Evolutionary conservation across 1,140 invertebrate species (phyloP).

Genomic region (Dreissena polymorpha): DNA sequence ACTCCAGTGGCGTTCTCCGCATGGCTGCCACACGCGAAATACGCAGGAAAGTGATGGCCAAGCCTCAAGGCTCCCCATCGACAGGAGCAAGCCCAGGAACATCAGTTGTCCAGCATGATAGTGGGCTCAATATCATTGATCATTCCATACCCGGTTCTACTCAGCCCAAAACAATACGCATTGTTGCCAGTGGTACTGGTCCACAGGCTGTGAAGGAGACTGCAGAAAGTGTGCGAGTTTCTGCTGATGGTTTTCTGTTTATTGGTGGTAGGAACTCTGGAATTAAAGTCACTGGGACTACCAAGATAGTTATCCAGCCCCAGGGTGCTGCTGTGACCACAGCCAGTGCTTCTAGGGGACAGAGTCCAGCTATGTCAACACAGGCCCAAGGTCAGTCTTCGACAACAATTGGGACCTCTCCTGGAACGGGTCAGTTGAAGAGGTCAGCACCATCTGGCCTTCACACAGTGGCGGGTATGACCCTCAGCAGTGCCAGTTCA

Average conservation of each 20-base stretch:
- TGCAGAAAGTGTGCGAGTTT: slow-evolving; percentile 48
- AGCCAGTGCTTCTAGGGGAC: not conserved
- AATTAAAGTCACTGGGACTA: slow-evolving; percentile 51
- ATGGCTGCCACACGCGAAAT: slow-evolving; percentile 52
- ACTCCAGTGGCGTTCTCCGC: slow-evolving; percentile 29
- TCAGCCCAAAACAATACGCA: slow-evolving; percentile 39
- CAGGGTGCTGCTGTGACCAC: slow-evolving; percentile 1
- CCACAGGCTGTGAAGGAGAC: slow-evolving; percentile 32
- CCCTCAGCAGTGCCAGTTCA: not conserved
- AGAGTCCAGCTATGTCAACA: not conserved
- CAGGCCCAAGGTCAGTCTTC: too few relatives aligned
- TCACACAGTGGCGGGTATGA: not conserved
- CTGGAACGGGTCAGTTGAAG: not conserved
- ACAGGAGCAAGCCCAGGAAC: not conserved
- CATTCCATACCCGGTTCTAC: slow-evolving; percentile 16
- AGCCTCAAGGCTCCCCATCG: not conserved
- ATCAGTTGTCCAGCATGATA: not conserved
- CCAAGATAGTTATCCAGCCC: slow-evolving; percentile 51
- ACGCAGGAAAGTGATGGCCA: slow-evolving; percentile 28
- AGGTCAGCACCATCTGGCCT: slow-evolving; percentile 17
- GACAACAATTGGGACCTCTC: too few relatives aligned
- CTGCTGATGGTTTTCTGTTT: slow-evolving; percentile 43
- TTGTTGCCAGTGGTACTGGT: slow-evolving; percentile 31
- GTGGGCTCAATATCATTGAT: slow-evolving; percentile 33
- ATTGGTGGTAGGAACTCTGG: slow-evolving; percentile 51